Conservation (phyloP, 2,113 vertebrate genomes). For the Phaethon lepturus region DNA sequence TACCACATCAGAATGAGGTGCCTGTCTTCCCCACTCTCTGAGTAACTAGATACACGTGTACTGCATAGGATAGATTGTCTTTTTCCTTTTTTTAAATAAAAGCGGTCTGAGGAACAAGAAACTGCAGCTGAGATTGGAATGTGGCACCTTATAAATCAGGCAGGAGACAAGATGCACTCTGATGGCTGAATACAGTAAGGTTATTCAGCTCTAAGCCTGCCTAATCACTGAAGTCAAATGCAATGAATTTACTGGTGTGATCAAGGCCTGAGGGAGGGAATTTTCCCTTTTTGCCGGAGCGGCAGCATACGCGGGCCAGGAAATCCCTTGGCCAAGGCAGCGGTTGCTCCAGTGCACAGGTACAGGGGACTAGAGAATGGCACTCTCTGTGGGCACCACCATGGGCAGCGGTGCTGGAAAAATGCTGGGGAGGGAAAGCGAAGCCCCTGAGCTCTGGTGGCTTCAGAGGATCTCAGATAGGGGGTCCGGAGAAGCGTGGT, state of each 20-base stretch:
- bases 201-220: constrained; percentile 52
- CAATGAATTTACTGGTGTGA: constrained; percentile 46
- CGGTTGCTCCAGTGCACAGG: neutral
- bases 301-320: neutral
- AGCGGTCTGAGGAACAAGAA: constrained; percentile 17
- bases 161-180: constrained; percentile 60
- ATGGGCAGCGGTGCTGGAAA: rapidly evolving
- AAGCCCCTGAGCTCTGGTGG: neutral
- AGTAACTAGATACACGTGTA: neutral
- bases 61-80: neutral
- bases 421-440: rapidly evolving
- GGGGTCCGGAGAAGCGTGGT: neutral
- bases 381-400: neutral
- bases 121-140: constrained; percentile 57
- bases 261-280: neutral
- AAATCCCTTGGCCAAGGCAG: neutral
- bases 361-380: neutral
- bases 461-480: neutral
- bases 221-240: constrained; percentile 48
- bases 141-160: constrained; percentile 63
- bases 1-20: neutral
- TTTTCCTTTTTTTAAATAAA: neutral
- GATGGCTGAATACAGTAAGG: constrained; percentile 56
- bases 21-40: neutral
- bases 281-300: neutral